These are phyloP conservation scores for Fulmarus glacialis DNA, from an alignment of 2,113 vertebrate species.

Conservation along the genomic window DNA sequence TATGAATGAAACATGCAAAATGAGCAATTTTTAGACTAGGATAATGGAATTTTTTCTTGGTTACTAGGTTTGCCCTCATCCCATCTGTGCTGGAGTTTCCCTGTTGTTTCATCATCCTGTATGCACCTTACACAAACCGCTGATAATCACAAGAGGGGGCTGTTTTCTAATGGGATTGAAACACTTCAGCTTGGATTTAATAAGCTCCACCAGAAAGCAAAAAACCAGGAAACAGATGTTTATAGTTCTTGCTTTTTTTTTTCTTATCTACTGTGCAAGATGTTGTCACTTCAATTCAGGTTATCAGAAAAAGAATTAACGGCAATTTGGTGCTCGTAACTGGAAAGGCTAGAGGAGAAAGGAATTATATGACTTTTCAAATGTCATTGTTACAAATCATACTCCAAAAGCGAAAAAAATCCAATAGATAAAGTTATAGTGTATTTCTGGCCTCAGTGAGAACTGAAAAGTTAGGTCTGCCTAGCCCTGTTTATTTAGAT, in stretches of 20 bases:
- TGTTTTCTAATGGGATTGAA: constrained; percentile 54
- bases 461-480: not conserved
- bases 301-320: constrained; percentile 4
- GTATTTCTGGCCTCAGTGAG: not conserved
- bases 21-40: not conserved
- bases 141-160: constrained; percentile 73
- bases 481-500: not conserved
- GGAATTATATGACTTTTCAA: not conserved
- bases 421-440: not conserved
- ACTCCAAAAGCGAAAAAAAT: not conserved
- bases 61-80: not conserved
- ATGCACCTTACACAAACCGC: not conserved
- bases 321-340: not conserved
- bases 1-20: not conserved
- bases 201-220: not conserved
- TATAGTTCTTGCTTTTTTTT: not conserved
- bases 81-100: not conserved
- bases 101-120: not conserved
- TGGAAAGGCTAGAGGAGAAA: not conserved
- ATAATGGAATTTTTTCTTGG: not conserved
- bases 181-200: not conserved
- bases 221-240: not conserved
- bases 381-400: not conserved
- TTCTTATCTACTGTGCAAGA: not conserved
- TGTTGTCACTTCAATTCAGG: not conserved